Evolutionary conservation across 92 coral and sea anemone species (phyloP).

Genomic region (Porites divaricata): DNA sequence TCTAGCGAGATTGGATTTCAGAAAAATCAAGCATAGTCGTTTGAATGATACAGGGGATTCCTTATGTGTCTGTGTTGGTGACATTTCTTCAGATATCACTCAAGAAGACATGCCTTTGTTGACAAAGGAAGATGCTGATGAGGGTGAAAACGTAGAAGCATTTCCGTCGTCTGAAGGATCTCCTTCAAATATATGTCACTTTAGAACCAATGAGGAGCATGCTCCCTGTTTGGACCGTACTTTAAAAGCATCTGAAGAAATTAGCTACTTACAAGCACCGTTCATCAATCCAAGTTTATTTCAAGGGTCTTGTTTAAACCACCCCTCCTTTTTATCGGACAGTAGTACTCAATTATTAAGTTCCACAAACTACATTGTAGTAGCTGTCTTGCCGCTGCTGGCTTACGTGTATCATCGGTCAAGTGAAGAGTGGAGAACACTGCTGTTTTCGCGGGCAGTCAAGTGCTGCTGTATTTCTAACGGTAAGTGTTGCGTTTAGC

Average conservation of each 20-base stretch:
- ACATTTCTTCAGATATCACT: neutral
- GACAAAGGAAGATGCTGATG: neutral
- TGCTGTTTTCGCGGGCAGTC: conserved; percentile 44
- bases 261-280: conserved; percentile 10
- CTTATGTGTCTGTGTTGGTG: neutral
- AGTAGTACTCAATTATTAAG: conserved; percentile 12
- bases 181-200: neutral
- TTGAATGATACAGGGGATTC: neutral
- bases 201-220: neutral
- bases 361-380: conserved; percentile 27
- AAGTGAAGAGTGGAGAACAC: conserved; percentile 33
- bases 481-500: conserved; percentile 12
- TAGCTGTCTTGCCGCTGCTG: conserved; percentile 36
- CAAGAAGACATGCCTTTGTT: neutral
- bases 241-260: neutral
- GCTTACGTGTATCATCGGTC: conserved; percentile 48
- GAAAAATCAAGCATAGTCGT: neutral
- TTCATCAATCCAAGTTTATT: conserved; percentile 24
- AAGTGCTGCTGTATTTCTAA: conserved; percentile 41
- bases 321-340: neutral
- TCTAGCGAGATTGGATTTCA: neutral
- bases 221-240: neutral
- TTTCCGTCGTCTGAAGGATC: neutral
- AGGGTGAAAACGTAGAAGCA: no score
- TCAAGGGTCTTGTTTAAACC: neutral